Percentiles rank a stretch among this genome's conserved stretches.
Conservation (phyloP, 1,140 invertebrate species). For the Ceratoteleas bidentatus region DNA sequence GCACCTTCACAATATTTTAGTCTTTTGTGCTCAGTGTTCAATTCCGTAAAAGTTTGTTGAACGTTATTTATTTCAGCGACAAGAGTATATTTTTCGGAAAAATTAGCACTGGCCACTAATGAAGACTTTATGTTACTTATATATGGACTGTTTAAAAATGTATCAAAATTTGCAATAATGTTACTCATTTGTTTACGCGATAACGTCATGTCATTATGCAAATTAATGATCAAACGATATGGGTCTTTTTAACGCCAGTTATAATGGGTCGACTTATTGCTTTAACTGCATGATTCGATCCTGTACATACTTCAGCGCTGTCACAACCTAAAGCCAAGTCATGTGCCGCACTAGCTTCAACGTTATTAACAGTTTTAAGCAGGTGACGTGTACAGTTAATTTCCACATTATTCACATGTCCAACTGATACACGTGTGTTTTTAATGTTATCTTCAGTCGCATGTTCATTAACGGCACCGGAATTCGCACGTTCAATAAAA, state of each 20-base stretch:
- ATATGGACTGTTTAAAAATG: background rate
- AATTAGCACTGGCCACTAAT: background rate
- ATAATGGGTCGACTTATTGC: background rate
- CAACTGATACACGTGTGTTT: too few relatives aligned
- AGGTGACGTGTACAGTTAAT: too few relatives aligned
- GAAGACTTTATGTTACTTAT: background rate
- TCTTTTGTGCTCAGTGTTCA: constrained; percentile 13
- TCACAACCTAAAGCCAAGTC: too few relatives aligned
- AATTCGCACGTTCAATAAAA: too few relatives aligned
- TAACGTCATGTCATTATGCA: constrained; percentile 1
- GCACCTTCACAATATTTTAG: background rate
- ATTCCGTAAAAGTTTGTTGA: constrained; percentile 3
- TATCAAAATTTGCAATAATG: background rate
- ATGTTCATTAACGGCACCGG: too few relatives aligned
- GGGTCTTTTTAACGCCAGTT: background rate
- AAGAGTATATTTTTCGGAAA: background rate
- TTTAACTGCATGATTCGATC: background rate
- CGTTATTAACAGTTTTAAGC: too few relatives aligned
- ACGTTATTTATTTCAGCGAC: constrained; percentile 1
- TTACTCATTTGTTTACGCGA: background rate
- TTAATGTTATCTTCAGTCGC: too few relatives aligned
- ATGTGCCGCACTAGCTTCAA: too few relatives aligned
- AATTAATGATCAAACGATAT: background rate
- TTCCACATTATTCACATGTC: too few relatives aligned
- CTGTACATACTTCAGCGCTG: background rate